Evolutionary conservation across 2,797 vertebrate species (phyloP), one percentile per base, ranked within the genome.

Genomic region (Sylvilagus floridanus): DNA sequence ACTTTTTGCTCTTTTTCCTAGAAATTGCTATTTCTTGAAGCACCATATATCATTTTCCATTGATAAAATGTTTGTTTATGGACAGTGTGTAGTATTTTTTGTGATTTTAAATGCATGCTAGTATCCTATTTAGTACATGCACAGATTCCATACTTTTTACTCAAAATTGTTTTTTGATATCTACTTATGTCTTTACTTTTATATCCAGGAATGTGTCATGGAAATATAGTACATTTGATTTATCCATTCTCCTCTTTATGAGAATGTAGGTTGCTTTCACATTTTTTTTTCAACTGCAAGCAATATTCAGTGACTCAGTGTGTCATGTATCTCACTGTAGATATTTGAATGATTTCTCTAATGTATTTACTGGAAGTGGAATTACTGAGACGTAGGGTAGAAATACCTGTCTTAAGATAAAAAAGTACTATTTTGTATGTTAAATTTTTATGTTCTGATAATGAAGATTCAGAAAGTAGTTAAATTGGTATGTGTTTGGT

Each of bases 391-490:
- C 60, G 68, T 42, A 65, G 30, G 32, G n/a, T 95, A 93, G 42
- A 94, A 94, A 89, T 94, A 86, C 21, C 26, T 86, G 54, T 66
- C 57, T 81, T 88, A 77, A 77, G 35, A 17, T 88, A 83, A 92
- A n/a, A 16, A 69, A 75, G 21, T 88, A 63, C 16, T 75, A 81
- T 87, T 84, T 90, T 69, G 6, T 93, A 63, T 79, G 22, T 63
- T 85, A 62, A 89, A 88, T 1, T 84, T 84, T 87, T 96, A 26
- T 78, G 60, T 66, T 83, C 32, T 92, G 32, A 69, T 83, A 94
- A 32, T 84, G 37, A 73, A 79, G 12, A 50, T 92, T 87, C 37
- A 69, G 24, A 83, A 84, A 79, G 21, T 17, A 79, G 22, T 92
- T 88, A 90, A 57, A 50, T 57, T 84, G 66, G 8, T 26, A 32